Percentiles rank a stretch among this genome's conserved stretches.
Conservation (phyloP, 2,888 invertebrate genomes). For the Leptopilina drosophilae region DNA sequence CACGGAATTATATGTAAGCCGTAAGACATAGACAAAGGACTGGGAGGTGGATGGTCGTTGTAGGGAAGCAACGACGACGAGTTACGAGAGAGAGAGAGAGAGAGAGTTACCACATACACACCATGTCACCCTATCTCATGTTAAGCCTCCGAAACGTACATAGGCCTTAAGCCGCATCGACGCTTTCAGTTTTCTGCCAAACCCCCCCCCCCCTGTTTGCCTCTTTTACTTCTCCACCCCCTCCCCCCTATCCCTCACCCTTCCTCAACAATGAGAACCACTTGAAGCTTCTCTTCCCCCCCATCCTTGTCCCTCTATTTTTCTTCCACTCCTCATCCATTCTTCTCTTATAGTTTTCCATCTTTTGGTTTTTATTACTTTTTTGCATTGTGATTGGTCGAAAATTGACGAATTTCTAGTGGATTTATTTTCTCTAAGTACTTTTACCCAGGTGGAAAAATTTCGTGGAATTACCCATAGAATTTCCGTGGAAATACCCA, state of each 20-base stretch:
- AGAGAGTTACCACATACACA: conserved; percentile 41
- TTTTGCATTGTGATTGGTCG: too few relatives aligned
- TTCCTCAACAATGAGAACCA: conserved; percentile 4
- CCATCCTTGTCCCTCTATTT: neutral
- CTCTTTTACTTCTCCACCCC: conserved; percentile 10
- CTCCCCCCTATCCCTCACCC: neutral
- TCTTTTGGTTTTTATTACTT: too few relatives aligned
- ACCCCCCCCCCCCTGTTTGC: conserved; percentile 32
- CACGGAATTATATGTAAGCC: conserved; percentile 83
- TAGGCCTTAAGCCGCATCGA: conserved; percentile 74
- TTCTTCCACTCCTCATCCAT: neutral
- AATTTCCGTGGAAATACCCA: too few relatives aligned
- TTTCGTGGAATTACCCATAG: too few relatives aligned
- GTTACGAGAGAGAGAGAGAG: conserved; percentile 6
- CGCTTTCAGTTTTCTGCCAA: conserved; percentile 56
- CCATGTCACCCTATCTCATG: conserved; percentile 53
- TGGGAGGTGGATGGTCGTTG: conserved; percentile 43
- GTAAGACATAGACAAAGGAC: conserved; percentile 78
- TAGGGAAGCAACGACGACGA: conserved; percentile 38
- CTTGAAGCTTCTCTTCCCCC: neutral
- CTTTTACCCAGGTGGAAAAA: too few relatives aligned
- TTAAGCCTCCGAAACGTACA: conserved; percentile 70
- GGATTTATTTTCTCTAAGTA: too few relatives aligned
- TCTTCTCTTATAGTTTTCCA: neutral
- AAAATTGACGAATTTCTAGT: too few relatives aligned